Percentiles rank a stretch among this genome's conserved stretches.
Evolutionary conservation across 2,888 invertebrate species (phyloP).

Genomic region (Nymphalis polychloros): DNA sequence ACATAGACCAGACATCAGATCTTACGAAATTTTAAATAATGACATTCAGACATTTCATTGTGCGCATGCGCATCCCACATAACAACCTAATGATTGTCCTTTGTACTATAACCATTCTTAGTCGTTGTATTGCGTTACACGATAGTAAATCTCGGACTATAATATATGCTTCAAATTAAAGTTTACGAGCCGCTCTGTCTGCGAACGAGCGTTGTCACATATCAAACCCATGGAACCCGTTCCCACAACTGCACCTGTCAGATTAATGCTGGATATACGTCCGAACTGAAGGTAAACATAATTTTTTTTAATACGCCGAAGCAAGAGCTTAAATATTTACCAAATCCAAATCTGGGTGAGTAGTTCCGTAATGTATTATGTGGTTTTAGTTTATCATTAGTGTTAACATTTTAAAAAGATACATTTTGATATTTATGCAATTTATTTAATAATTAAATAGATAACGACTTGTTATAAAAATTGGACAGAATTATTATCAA

Average conservation of each 20-base stretch:
- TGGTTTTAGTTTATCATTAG: not conserved
- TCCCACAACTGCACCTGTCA: slow-evolving; percentile 67
- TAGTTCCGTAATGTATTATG: not conserved
- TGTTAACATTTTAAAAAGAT: not conserved
- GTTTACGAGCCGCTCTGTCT: slow-evolving; percentile 70
- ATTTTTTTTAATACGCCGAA: slow-evolving; percentile 44
- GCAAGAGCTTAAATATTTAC: slow-evolving; percentile 16
- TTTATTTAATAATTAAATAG: no score
- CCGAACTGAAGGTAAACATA: slow-evolving; percentile 52
- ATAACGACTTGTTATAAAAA: not conserved
- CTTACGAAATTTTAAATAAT: slow-evolving; percentile 11
- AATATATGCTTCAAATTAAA: slow-evolving; percentile 73
- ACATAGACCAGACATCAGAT: slow-evolving; percentile 3
- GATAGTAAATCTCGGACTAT: slow-evolving; percentile 64
- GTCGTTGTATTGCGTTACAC: slow-evolving; percentile 61
- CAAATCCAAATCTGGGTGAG: slow-evolving; percentile 5
- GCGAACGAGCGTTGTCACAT: slow-evolving; percentile 62
- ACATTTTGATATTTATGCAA: no score
- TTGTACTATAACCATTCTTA: slow-evolving; percentile 62
- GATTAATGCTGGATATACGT: slow-evolving; percentile 61
- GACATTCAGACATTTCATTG: slow-evolving; percentile 11
- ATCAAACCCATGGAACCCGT: slow-evolving; percentile 66
- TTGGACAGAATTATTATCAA: no score
- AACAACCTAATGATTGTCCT: slow-evolving; percentile 61
- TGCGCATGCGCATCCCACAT: slow-evolving; percentile 37